These are phyloP conservation scores for Eutrigla gurnardus DNA, from an alignment of 2,797 vertebrate genomes.

Conservation along the genomic window DNA sequence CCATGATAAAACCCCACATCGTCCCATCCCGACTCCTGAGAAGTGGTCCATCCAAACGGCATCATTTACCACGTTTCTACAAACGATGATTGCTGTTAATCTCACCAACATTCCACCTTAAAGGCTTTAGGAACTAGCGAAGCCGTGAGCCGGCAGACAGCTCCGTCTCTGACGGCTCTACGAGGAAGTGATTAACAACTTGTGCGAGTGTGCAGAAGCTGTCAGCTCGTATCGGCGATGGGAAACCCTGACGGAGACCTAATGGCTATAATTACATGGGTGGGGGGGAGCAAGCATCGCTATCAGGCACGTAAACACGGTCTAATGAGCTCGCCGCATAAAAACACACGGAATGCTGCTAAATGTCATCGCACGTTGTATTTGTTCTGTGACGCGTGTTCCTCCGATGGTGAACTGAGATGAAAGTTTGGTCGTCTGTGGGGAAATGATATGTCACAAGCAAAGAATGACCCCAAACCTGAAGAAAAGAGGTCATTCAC, in stretches of 20 bases:
- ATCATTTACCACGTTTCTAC: not conserved
- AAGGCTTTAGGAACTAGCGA: not conserved
- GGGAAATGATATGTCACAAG: not conserved
- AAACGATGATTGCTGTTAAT: not conserved
- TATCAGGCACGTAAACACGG: constrained; percentile 20
- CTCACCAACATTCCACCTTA: not conserved
- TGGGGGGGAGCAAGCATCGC: constrained; percentile 2
- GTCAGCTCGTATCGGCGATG: constrained; percentile 33
- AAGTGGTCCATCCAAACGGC: no score
- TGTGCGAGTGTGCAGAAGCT: constrained; percentile 19
- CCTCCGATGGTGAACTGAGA: not conserved
- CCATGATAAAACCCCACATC: no score
- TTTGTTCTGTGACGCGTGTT: not conserved
- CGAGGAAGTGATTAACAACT: constrained; percentile 38
- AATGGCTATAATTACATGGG: constrained; percentile 39
- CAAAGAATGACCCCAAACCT: not conserved
- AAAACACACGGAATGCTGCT: constrained; percentile 6
- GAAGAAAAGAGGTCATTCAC: not conserved
- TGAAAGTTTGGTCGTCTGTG: constrained; percentile 5
- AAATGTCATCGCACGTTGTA: constrained; percentile 2
- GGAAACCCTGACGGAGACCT: constrained; percentile 22
- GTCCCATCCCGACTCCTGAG: no score
- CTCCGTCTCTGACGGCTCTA: constrained; percentile 15
- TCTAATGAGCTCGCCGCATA: constrained; percentile 15
- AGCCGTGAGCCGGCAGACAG: not conserved